These are phyloP conservation scores for Eupeodes corollae DNA, from an alignment of 1,140 invertebrate species.

Conservation along the genomic window DNA sequence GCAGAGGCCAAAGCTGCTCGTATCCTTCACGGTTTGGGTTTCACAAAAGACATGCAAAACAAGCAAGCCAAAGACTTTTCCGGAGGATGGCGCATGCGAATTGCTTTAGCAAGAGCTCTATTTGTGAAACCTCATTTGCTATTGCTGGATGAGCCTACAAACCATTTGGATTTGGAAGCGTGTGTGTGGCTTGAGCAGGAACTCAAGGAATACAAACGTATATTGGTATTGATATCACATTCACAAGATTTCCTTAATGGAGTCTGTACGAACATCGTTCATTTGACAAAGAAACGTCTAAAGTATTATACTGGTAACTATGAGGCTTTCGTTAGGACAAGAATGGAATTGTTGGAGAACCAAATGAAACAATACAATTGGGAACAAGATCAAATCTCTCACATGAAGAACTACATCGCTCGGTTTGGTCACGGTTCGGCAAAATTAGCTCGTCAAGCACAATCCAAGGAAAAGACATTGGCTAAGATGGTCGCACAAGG, in stretches of 20 bases:
- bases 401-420: slow-evolving; percentile 99
- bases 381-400: slow-evolving; percentile 98
- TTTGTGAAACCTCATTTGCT: slow-evolving; percentile 90
- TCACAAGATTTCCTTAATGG: slow-evolving; percentile 99
- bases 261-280: slow-evolving; percentile 97
- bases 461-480: slow-evolving; percentile 98
- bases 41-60: slow-evolving; percentile 87
- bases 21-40: slow-evolving; percentile 94
- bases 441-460: slow-evolving; percentile 94
- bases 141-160: slow-evolving; percentile 93
- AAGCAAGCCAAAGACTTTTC: slow-evolving; percentile 91
- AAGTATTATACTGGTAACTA: slow-evolving; percentile 96
- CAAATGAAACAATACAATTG: slow-evolving; percentile 99
- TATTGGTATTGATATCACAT: slow-evolving; percentile 97
- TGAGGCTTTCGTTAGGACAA: slow-evolving; percentile 86
- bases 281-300: slow-evolving; percentile 85
- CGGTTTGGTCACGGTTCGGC: slow-evolving; percentile 98
- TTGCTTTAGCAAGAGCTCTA: slow-evolving; percentile 88
- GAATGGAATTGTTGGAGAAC: slow-evolving; percentile 92
- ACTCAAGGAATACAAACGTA: slow-evolving; percentile 90
- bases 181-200: slow-evolving; percentile 99
- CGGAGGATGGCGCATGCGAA: slow-evolving; percentile 98
- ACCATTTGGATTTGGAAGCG: slow-evolving; percentile 96
- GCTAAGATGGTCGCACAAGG: slow-evolving; percentile 98
- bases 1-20: slow-evolving; percentile 88